Evolutionary conservation across 1,140 invertebrate genomes (phyloP), one percentile per base, ranked within the genome.

Genomic region (Drosophila kepulauana): DNA sequence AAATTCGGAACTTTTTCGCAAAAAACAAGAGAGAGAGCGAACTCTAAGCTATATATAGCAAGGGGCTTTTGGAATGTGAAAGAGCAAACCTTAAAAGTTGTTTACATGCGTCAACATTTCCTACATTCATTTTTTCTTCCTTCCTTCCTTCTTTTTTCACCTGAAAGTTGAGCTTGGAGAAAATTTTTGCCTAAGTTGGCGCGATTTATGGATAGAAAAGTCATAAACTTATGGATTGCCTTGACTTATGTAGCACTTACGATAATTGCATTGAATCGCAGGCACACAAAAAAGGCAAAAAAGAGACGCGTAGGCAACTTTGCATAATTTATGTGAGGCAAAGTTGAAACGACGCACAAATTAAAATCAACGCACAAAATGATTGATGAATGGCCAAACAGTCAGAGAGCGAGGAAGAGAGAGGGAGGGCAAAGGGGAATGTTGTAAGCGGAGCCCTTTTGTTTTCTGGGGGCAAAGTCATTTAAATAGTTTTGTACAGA

Each of bases 341-440:
- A 84, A 88, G 84, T 84, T 88, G 74, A 86, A 81, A 77, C 62
- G 73, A 72, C 70, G 84, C 80, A 87, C 84, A 88, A 89, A 88
- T 88, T 88, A 88, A 88, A 88, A 88, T 88, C 85, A 86, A 86
- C 84, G 84, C 85, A 88, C 85, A 82, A 80, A 84, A 78, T 88
- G 84, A 88, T 88, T 88, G 84, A 88, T 88, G 84, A 88, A 88
- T 84, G 84, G 78, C 63, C 54, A 33, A 33, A 5, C 33, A 30
- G 35, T 25, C 3, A 25, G 20, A 35, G 25, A 3, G n/a, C 10
- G 10, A 0, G 6, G 33, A 1, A 8, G 41, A 13, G 33, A 8
- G 41, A 43, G 1, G 2, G 54, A 35, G 33, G 54, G n/a, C 13
- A 13, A 41, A 5, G 1, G 5, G n/a, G 16, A n/a, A 25, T 38